A percentile compares a stretch with the other conserved stretches of the same genome.
Evolutionary conservation across 2,888 invertebrate genomes (phyloP).

Genomic region (Heliconius cydno): DNA sequence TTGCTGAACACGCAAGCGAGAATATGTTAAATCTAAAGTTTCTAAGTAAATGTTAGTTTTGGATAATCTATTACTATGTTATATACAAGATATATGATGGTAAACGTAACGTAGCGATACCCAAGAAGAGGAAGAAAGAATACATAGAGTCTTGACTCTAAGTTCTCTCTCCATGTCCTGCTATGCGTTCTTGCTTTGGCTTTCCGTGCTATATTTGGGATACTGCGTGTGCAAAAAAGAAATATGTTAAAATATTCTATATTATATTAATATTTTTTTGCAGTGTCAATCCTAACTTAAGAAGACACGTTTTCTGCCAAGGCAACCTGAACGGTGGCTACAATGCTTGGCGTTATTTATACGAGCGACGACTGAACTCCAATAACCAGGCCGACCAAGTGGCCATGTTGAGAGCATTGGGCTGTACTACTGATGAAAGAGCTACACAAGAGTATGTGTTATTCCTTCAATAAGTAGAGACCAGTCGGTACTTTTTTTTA

Average conservation of each 20-base stretch:
- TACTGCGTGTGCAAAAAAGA: background rate
- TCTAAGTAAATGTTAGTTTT: background rate
- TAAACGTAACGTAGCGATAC: background rate
- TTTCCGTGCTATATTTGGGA: no score
- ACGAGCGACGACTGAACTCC: constrained; percentile 57
- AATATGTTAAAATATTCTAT: background rate
- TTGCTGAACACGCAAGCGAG: constrained; percentile 41
- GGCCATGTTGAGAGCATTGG: constrained; percentile 76
- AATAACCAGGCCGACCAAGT: constrained; percentile 76
- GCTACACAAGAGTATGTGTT: constrained; percentile 63
- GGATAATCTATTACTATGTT: background rate
- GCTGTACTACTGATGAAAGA: constrained; percentile 70
- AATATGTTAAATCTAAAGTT: constrained; percentile 2
- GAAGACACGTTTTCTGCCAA: constrained; percentile 85
- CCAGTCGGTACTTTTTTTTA: background rate
- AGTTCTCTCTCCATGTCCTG: no score
- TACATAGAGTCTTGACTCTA: no score
- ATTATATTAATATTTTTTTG: constrained; percentile 21
- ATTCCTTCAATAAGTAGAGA: background rate
- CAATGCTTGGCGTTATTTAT: constrained; percentile 85
- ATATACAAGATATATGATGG: background rate
- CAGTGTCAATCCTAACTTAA: constrained; percentile 84
- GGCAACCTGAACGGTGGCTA: constrained; percentile 84
- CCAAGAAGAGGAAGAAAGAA: no score
- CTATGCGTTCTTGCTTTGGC: background rate